Percentiles rank a stretch among this genome's conserved stretches.
phyloP scores from a whole-genome alignment of 2,888 invertebrate species.

The Chironomus tentans region DNA sequence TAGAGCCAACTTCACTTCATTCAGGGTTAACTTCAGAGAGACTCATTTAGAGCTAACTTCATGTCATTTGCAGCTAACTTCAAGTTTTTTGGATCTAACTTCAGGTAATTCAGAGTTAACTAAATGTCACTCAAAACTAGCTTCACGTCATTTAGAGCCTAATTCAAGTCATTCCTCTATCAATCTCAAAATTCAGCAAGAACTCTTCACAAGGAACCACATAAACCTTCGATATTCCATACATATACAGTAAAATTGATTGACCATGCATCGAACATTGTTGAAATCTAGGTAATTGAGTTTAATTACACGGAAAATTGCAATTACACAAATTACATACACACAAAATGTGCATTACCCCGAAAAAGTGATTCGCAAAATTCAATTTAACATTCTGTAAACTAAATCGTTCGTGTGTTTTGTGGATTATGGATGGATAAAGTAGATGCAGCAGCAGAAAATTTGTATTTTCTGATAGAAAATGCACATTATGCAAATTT shows the following conservation, averaged over 20 bases:
- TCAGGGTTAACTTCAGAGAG: too few species aligned
- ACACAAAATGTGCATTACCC: not conserved
- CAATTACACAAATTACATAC: conserved; percentile 17
- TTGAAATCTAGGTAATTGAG: conserved; percentile 19
- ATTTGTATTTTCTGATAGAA: not conserved
- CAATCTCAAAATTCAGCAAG: not conserved
- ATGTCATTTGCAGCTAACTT: too few species aligned
- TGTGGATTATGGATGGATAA: not conserved
- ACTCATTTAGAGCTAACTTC: too few species aligned
- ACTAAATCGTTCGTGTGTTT: not conserved
- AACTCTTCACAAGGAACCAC: not conserved
- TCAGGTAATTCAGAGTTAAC: too few species aligned
- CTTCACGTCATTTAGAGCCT: too few species aligned
- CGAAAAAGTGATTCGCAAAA: not conserved
- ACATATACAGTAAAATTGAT: not conserved
- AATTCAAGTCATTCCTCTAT: not conserved
- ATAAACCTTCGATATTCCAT: not conserved
- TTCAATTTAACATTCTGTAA: conserved; percentile 12
- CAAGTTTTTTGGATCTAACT: too few species aligned
- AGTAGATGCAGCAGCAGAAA: not conserved
- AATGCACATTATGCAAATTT: conserved; percentile 16
- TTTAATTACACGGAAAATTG: conserved; percentile 26
- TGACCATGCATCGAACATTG: not conserved
- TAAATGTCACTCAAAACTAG: too few species aligned
- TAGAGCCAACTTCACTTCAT: too few species aligned